Base-by-base conservation (phyloP, 2,113 vertebrate genomes). In the Rallus limicola region DNA sequence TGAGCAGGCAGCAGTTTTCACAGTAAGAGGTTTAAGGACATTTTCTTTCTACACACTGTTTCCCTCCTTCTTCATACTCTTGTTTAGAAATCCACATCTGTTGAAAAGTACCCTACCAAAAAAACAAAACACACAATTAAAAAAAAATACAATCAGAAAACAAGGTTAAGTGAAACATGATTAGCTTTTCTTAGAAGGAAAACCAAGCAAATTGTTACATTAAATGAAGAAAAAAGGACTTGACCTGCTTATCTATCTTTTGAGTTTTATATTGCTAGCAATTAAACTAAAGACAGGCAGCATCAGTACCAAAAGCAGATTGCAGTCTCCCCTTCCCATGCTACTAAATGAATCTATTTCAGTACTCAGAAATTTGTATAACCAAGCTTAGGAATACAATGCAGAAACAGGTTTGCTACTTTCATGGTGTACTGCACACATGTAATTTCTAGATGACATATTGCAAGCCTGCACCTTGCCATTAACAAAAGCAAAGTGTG, bases 71-170 rank as follows among this genome's bases (percentile, higher is more conserved):
- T 97, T 99, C 99, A 36, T 99, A 99, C 82, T 99, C 99, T 96
- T 99, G 99, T 97, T 99, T 99, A 29, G 99, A 99, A 97, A 99
- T 99, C 99, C 99, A 99, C 99, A 99, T 99, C 97, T 99, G 99
- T 92, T 99, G 99, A 97, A 99, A 99, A 82, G 99, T 99, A 88
- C 99, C 99, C 99, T 99, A 88, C 50, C 84, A 97, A 92, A 97
- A 33, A 34, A 53, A 14, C 20, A 71, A 82, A 12, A 34, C 36
- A 56, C 29, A 80, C 15, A 44, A 55, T 65, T 25, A 21, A 25
- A 79, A 31, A 31, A 34, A 74, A 29, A 55, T 3, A 1, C 20
- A 55, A 10, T 8, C 21, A 82, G 19, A 83, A 64, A 28, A 70
- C 48, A 71, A 50, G 15, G 14, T 42, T 38, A 92, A 70, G 5